Percentiles rank a stretch among this genome's conserved stretches.
phyloP scores from a whole-genome alignment of 2,888 invertebrate genomes.

The Cephus pulcher region DNA sequence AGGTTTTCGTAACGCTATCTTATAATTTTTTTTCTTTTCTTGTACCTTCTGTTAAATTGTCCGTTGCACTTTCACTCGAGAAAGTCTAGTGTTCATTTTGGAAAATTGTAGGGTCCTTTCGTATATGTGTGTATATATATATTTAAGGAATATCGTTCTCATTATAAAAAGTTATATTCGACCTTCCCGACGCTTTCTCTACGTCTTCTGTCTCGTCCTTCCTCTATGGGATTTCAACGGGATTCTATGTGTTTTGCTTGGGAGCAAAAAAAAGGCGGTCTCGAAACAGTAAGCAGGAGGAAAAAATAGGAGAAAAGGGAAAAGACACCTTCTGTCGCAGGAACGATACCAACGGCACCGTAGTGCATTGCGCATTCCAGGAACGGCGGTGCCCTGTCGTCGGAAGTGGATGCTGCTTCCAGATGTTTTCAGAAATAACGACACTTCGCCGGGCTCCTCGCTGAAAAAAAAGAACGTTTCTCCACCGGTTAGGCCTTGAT shows the following conservation, averaged over 20 bases:
- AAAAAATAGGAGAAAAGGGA: neutral
- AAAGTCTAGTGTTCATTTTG: neutral
- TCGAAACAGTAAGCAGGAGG: neutral
- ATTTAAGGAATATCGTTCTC: neutral
- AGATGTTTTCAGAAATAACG: slow-evolving; percentile 51
- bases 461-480: slow-evolving; percentile 2
- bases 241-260: neutral
- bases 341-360: neutral
- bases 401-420: slow-evolving; percentile 31
- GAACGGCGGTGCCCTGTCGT: slow-evolving; percentile 5
- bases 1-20: slow-evolving; percentile 15
- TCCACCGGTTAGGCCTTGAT: slow-evolving; percentile 23
- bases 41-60: neutral
- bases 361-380: neutral
- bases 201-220: neutral
- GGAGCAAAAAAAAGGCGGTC: neutral
- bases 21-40: slow-evolving; percentile 7
- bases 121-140: neutral
- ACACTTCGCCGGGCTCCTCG: slow-evolving; percentile 17
- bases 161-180: neutral
- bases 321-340: neutral
- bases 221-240: neutral
- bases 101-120: neutral
- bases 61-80: neutral
- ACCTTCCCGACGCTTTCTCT: neutral